Evolutionary conservation across 2,113 vertebrate species (phyloP).

Genomic region (Menidia beryllina): DNA sequence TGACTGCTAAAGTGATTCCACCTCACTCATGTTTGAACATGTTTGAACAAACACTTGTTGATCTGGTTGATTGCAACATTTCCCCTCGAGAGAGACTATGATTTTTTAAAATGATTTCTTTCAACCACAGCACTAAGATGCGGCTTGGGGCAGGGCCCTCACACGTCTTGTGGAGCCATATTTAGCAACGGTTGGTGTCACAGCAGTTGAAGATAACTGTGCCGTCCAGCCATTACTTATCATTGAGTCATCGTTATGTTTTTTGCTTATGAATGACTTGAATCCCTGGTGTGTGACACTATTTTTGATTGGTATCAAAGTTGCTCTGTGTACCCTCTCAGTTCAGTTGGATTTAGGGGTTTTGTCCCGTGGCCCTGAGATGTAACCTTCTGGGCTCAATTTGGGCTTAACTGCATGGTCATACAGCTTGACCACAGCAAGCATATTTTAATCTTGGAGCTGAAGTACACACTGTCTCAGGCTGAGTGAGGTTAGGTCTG

Average conservation of each 20-base stretch:
- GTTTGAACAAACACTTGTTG: slow-evolving; percentile 2
- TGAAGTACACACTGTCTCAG: neutral
- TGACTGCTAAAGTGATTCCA: no score
- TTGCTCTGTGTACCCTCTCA: no score
- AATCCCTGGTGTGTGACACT: slow-evolving; percentile 8
- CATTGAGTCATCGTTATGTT: slow-evolving; percentile 1
- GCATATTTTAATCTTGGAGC: neutral
- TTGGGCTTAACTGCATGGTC: neutral
- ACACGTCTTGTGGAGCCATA: neutral
- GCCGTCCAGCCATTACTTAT: slow-evolving; percentile 7
- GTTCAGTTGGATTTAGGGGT: no score
- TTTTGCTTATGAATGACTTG: slow-evolving; percentile 1
- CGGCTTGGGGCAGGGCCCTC: neutral
- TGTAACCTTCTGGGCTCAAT: neutral
- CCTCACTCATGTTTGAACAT: neutral
- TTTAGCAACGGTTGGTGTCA: slow-evolving; percentile 11
- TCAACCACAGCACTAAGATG: neutral
- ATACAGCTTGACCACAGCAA: neutral
- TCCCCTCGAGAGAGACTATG: neutral
- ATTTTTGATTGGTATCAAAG: neutral
- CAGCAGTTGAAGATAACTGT: neutral
- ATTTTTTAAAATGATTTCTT: neutral
- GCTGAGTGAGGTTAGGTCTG: slow-evolving; percentile 12
- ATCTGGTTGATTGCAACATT: slow-evolving; percentile 21
- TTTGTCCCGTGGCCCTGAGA: neutral